Evolutionary conservation across 2,888 invertebrate species (phyloP).

Genomic region (Cenopis cana): DNA sequence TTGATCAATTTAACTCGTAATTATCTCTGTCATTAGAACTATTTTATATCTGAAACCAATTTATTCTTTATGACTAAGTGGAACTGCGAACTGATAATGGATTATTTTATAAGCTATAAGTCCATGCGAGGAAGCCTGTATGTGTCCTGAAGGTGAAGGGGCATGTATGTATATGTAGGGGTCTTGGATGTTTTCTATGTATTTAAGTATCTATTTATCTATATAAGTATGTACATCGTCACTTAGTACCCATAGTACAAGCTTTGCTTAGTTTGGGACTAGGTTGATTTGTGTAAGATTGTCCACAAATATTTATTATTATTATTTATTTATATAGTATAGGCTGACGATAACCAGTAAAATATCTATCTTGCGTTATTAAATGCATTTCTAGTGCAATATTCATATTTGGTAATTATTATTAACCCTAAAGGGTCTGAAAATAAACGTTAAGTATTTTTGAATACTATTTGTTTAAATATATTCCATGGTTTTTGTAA

Average conservation of each 20-base stretch:
- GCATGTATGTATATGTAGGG: too few species aligned
- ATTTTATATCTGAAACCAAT: neutral
- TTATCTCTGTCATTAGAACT: too few species aligned
- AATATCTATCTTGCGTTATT: constrained; percentile 4
- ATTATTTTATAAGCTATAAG: neutral
- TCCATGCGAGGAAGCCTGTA: neutral
- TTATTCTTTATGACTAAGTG: neutral
- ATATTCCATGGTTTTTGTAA: neutral
- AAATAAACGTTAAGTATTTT: constrained; percentile 14
- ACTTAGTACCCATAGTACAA: too few species aligned
- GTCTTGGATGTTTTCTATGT: too few species aligned
- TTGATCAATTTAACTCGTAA: too few species aligned
- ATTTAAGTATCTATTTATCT: too few species aligned
- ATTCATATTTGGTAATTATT: constrained; percentile 9
- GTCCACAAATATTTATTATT: too few species aligned
- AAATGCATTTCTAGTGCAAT: constrained; percentile 32
- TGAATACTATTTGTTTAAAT: constrained; percentile 8
- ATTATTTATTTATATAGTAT: too few species aligned
- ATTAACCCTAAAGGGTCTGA: constrained; percentile 18
- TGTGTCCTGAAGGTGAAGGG: neutral
- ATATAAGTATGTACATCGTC: too few species aligned
- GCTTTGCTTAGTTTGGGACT: too few species aligned
- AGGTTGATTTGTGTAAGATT: too few species aligned
- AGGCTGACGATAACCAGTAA: neutral
- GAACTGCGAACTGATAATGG: neutral